These are phyloP conservation scores for Drosophila micromelanica DNA, from an alignment of 1,140 invertebrate species.

Conservation along the genomic window DNA sequence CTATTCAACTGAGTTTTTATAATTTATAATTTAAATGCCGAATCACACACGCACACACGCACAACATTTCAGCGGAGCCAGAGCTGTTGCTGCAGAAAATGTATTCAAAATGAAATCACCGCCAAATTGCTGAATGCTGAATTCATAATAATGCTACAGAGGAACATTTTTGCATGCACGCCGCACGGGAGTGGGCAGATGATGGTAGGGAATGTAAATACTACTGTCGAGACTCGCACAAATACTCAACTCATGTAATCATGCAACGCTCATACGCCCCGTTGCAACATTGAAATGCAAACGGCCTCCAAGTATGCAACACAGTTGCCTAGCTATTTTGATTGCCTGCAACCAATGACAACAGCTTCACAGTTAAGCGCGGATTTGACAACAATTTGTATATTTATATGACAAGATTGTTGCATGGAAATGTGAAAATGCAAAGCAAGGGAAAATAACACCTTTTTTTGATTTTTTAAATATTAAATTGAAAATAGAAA, in stretches of 20 bases:
- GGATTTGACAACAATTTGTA: neutral
- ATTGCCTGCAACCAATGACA: slow-evolving; percentile 10
- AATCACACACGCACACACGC: slow-evolving; percentile 15
- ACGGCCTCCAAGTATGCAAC: slow-evolving; percentile 5
- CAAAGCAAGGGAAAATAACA: too few relatives aligned
- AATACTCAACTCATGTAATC: slow-evolving; percentile 38
- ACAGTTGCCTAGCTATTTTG: slow-evolving; percentile 5
- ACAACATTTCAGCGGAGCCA: neutral
- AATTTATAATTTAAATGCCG: slow-evolving; percentile 69
- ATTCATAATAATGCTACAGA: slow-evolving; percentile 70
- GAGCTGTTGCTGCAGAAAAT: slow-evolving; percentile 3
- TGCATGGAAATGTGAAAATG: neutral
- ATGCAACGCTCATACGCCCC: slow-evolving; percentile 44
- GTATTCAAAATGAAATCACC: slow-evolving; percentile 59
- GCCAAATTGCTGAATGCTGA: slow-evolving; percentile 52
- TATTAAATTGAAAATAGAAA: too few relatives aligned
- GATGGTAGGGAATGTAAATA: neutral
- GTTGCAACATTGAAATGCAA: slow-evolving; percentile 3
- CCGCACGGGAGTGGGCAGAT: neutral
- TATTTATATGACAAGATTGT: neutral
- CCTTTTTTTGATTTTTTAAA: too few relatives aligned
- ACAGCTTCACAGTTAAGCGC: neutral
- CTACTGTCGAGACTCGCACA: slow-evolving; percentile 6
- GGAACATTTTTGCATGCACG: slow-evolving; percentile 53
- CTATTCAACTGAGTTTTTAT: slow-evolving; percentile 43